phyloP scores from a whole-genome alignment of 2,113 vertebrate species.

The Micronycteris hirsuta region DNA sequence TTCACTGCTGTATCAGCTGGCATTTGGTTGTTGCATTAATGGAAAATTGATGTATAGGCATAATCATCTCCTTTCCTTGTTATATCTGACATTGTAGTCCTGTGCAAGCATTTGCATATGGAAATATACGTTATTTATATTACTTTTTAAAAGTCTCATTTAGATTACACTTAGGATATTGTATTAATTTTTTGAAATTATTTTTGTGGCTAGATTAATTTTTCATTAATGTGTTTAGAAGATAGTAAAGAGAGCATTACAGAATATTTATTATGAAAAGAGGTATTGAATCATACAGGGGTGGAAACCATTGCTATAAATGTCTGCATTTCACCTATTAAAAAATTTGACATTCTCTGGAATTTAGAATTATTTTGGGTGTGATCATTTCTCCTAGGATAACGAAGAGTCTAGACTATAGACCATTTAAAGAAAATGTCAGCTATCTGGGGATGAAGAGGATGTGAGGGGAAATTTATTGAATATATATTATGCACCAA shows the following conservation, averaged over 20 bases:
- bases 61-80: not conserved
- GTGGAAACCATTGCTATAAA: not conserved
- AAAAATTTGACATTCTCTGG: not conserved
- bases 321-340: not conserved
- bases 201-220: not conserved
- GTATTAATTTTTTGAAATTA: not conserved
- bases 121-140: not conserved
- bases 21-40: not conserved
- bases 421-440: not conserved
- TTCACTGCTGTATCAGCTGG: not conserved
- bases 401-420: not conserved
- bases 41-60: not conserved
- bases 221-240: not conserved
- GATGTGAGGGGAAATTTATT: not conserved
- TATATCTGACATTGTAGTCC: not conserved
- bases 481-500: not conserved
- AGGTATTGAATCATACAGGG: not conserved
- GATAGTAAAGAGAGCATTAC: not conserved
- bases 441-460: not conserved
- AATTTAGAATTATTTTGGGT: not conserved
- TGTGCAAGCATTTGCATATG: not conserved
- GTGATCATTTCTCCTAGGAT: not conserved
- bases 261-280: not conserved
- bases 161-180: not conserved
- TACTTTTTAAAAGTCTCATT: not conserved